These are phyloP conservation scores for Tangara arthus DNA, from an alignment of 2,797 vertebrate species.

Conservation along the genomic window DNA sequence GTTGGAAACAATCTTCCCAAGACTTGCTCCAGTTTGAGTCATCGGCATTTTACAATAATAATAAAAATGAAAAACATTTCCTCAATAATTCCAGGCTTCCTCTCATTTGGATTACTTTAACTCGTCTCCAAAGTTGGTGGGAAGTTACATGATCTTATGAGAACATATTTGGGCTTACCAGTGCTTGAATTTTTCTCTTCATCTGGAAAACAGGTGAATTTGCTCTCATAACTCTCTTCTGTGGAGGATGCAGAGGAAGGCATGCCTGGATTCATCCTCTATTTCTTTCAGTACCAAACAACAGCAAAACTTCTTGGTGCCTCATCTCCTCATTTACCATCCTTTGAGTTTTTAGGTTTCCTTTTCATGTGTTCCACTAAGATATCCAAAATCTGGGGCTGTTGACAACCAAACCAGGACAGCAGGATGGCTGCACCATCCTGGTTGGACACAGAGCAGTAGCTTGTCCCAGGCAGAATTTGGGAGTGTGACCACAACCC, in stretches of 20 bases:
- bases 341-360: neutral
- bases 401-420: neutral
- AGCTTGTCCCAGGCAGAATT: neutral
- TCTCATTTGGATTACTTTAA: neutral
- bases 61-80: conserved; percentile 46
- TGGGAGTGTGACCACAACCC: neutral
- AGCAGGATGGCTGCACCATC: neutral
- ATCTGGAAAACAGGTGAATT: neutral
- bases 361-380: neutral
- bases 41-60: neutral
- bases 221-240: neutral
- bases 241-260: neutral
- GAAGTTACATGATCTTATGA: neutral
- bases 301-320: neutral
- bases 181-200: neutral
- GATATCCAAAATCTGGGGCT: neutral
- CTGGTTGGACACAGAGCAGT: neutral
- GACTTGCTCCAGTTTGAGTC: neutral
- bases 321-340: neutral
- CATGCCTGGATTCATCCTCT: neutral
- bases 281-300: neutral
- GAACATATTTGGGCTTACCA: neutral
- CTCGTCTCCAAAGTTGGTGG: neutral
- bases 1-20: neutral
- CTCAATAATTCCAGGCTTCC: conserved; percentile 24